Evolutionary conservation across 2,888 invertebrate genomes (phyloP), one percentile per base, ranked within the genome.

Genomic region (Parochlus steinenii): DNA sequence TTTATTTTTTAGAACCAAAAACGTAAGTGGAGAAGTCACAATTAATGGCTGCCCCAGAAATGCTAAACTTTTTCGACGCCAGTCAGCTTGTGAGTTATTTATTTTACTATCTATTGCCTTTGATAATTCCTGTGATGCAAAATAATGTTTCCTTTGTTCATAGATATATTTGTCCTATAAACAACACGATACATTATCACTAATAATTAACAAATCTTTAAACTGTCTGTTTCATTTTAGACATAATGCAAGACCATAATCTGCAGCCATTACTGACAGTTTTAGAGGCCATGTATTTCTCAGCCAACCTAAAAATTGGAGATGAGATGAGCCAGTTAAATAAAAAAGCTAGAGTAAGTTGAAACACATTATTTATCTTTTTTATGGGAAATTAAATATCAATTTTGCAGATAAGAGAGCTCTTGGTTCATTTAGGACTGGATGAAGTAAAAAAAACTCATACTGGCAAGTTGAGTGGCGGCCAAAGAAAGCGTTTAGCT

Each of bases 201-300:
- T n/a, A n/a, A n/a, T n/a, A n/a, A n/a, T n/a, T n/a, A n/a, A n/a
- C n/a, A n/a, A n/a, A n/a, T n/a, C n/a, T n/a, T n/a, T n/a, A n/a
- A n/a, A n/a, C n/a, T n/a, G n/a, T n/a, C n/a, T n/a, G 30, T 14
- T n/a, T 36, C 8, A 30, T 23, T 14, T 24, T 23, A n/a, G 92
- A 89, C 58, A 90, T 93, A 42, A 82, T 86, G 64, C 93, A 93
- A 55, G 76, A 85, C 46, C 79, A 82, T 47, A 68, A 69, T 49
- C 64, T 92, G 14, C 78, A 90, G 48, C 74, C 82, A 2, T 68
- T 81, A 51, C 66, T 93, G 22, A 83, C 85, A 3, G 80, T 89
- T 4, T 64, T 71, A 34, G 93, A 93, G 59, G 75, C 85, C 7
- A 81, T 93, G 70, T 64, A 66, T 45, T 73, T 87, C 40, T 85